Base-by-base conservation (phyloP, 2,888 invertebrate genomes). In the Cantharis lateralis region DNA sequence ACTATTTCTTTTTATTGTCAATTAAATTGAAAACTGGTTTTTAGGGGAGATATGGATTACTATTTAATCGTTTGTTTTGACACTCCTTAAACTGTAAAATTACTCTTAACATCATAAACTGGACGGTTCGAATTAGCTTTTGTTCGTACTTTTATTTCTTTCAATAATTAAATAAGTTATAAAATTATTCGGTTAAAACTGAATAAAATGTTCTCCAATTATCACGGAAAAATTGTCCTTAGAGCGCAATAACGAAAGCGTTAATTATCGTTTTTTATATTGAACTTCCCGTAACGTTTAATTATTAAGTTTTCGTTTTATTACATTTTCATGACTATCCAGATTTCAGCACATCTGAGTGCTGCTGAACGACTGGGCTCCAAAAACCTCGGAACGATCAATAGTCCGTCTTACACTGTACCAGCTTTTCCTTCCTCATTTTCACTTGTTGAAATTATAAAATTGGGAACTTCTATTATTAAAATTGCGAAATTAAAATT, bases 261-360 rank as follows among this genome's bases (percentile, higher is more conserved):
- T 18, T 66, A 66, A 66, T 66, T 66, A 20, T 66, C 24, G 20
- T 20, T 20, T 24, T 66, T 24, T 66, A 66, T 24, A 66, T 20
- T 20, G 18, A 66, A 24, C 7, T n/a, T 66, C 64, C 24, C 64
- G 18, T 66, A 66, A 16, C 64, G 64, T 66, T 66, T 18, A 66
- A 66, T 66, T 66, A 66, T 66, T 66, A 66, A 66, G 18, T 32
- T 69, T 28, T 69, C 77, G 74, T 70, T 74, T 77, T 71, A 74
- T 74, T 74, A 69, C 26, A 74, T 74, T 77, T 71, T 74, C 77
- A 74, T 74, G 71, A 71, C 71, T 63, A 71, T 71, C 77, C 71
- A 71, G 48, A 48, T 71, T 68, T 70, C 71, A 74, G 68, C 74
- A 66, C 72, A 72, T 72, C 72, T 66, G 64, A 71, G 68, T 71